Percentiles rank a stretch among this genome's conserved stretches.
These are phyloP conservation scores for Prionailurus viverrinus DNA, from an alignment of 2,113 vertebrate species.

Conservation along the genomic window DNA sequence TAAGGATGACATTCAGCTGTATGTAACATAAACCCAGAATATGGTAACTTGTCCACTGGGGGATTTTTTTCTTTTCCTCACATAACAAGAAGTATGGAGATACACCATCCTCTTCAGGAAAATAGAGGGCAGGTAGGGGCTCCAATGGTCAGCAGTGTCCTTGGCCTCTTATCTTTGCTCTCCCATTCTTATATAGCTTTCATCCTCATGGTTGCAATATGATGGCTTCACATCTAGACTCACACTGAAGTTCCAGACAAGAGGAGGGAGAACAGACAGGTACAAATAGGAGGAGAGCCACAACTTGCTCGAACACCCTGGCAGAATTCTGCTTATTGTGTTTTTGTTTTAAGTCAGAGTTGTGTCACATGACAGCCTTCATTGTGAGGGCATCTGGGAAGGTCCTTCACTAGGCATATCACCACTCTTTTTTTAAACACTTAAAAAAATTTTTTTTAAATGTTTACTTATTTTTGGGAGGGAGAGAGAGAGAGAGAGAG, in stretches of 20 bases:
- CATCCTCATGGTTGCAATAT: neutral
- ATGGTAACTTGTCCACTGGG: neutral
- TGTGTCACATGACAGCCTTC: neutral
- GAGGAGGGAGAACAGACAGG: neutral
- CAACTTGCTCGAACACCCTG: neutral
- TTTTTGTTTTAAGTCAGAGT: neutral
- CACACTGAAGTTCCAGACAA: neutral
- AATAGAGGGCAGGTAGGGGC: accelerated
- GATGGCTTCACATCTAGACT: neutral
- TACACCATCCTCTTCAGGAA: neutral
- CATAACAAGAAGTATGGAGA: neutral
- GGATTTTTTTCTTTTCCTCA: neutral
- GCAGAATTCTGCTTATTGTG: neutral
- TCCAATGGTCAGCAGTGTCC: neutral
- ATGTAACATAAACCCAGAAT: neutral
- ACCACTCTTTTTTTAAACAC: neutral
- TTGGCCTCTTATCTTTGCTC: neutral
- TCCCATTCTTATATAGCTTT: neutral
- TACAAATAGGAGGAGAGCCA: neutral
- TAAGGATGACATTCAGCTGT: neutral
- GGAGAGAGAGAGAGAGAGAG: too few relatives aligned
- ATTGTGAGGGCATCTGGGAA: neutral
- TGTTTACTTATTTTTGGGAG: too few relatives aligned
- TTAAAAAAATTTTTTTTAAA: too few relatives aligned
- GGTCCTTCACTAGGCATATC: neutral